These are phyloP conservation scores for Flexamia atlantica DNA, from an alignment of 2,888 invertebrate genomes.

Conservation along the genomic window DNA sequence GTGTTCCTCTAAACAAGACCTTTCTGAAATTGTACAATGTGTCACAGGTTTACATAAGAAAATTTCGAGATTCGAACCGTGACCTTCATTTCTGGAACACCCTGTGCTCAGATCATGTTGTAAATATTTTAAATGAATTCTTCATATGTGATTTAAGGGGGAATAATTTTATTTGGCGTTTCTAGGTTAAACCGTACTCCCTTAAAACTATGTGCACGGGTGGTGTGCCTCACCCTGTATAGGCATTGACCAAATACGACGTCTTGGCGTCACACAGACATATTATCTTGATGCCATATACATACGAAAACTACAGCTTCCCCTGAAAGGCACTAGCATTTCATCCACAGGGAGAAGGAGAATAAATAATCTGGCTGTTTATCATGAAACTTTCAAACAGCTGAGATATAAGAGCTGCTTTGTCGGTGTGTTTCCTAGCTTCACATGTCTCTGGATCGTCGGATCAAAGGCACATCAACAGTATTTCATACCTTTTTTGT, in stretches of 20 bases:
- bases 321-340: conserved; percentile 58
- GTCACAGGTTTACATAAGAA: too few species aligned
- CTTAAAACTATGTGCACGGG: too few species aligned
- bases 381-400: conserved; percentile 22
- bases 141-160: too few species aligned
- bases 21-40: too few species aligned
- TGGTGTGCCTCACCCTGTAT: conserved; percentile 70
- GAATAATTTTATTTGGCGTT: too few species aligned
- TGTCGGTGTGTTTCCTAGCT: not conserved
- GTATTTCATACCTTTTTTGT: conserved; percentile 53
- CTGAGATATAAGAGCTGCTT: conserved; percentile 42
- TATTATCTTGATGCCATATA: conserved; percentile 69
- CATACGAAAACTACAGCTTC: conserved; percentile 65
- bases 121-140: too few species aligned
- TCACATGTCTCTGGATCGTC: conserved; percentile 11
- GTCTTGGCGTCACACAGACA: conserved; percentile 67
- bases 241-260: conserved; percentile 69
- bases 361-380: conserved; percentile 35
- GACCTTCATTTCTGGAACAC: too few species aligned
- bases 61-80: too few species aligned
- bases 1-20: too few species aligned
- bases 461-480: conserved; percentile 29
- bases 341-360: conserved; percentile 41
- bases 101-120: too few species aligned
- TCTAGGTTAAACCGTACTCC: too few species aligned